A percentile compares a stretch with the other conserved stretches of the same genome.
Evolutionary conservation across 2,113 vertebrate genomes (phyloP).

Genomic region (Passer montanus): DNA sequence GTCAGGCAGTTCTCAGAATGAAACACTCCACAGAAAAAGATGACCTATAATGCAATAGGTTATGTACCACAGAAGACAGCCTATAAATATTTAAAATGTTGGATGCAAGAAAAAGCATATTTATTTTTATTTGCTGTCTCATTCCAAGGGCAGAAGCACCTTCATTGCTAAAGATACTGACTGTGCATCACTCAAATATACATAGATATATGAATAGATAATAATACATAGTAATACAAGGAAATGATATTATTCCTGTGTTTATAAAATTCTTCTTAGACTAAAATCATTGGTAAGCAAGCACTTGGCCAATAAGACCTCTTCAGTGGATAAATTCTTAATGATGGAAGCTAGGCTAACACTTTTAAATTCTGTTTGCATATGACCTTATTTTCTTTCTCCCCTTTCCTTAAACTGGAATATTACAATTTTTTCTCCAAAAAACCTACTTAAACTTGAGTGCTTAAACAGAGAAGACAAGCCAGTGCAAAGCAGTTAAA

Average conservation of each 20-base stretch:
- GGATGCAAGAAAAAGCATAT: conserved; percentile 61
- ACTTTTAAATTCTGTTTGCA: conserved; percentile 33
- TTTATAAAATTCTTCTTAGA: conserved; percentile 5
- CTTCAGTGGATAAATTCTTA: conserved; percentile 42
- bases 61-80: conserved; percentile 58
- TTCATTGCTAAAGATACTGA: neutral
- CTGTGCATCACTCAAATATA: neutral
- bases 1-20: conserved; percentile 13
- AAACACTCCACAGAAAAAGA: conserved; percentile 53
- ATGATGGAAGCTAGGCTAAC: conserved; percentile 36
- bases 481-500: conserved; percentile 37
- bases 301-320: neutral
- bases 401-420: neutral
- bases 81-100: conserved; percentile 70
- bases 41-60: conserved; percentile 62
- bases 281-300: conserved; percentile 12
- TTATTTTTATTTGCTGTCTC: conserved; percentile 55
- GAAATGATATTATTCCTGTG: neutral
- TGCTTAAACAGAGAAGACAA: neutral
- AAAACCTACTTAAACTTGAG: neutral
- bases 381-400: conserved; percentile 31
- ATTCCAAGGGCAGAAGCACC: conserved; percentile 11
- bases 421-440: conserved; percentile 15
- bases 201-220: neutral
- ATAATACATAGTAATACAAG: neutral